Conservation (phyloP, 2,797 vertebrate species). For the Leucoraja ocellata region DNA sequence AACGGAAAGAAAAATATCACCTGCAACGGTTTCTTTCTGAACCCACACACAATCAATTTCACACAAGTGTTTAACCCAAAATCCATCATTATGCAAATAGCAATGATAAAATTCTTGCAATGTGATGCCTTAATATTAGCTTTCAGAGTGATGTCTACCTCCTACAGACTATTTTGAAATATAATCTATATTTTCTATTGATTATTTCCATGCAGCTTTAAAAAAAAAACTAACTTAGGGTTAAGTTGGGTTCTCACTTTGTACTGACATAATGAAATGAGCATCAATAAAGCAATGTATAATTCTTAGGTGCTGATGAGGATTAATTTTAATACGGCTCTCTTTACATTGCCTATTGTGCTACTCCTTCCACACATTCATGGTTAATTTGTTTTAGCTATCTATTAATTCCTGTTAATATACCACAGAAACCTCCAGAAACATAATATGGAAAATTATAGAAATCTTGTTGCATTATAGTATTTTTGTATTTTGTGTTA, state of each 20-base stretch:
- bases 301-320: background rate
- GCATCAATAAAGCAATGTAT: background rate
- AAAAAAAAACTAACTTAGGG: background rate
- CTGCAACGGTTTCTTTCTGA: slow-evolving; percentile 39
- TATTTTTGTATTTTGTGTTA: slow-evolving; percentile 19
- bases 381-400: background rate
- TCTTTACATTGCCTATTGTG: background rate
- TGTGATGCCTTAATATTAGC: background rate
- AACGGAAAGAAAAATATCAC: slow-evolving; percentile 47
- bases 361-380: background rate
- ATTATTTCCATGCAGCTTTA: background rate
- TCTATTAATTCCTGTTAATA: background rate
- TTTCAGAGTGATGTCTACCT: background rate
- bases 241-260: background rate
- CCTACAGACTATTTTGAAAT: background rate
- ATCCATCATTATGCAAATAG: background rate
- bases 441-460: background rate
- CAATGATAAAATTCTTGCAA: background rate
- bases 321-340: background rate
- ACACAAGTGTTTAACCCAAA: background rate
- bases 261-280: background rate
- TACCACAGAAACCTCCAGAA: background rate
- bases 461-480: background rate
- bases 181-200: background rate
- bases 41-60: background rate